A percentile compares a stretch with the other conserved stretches of the same genome.
These are phyloP conservation scores for Oscheius onirici DNA, from an alignment of 2,888 invertebrate genomes.

Conservation along the genomic window DNA sequence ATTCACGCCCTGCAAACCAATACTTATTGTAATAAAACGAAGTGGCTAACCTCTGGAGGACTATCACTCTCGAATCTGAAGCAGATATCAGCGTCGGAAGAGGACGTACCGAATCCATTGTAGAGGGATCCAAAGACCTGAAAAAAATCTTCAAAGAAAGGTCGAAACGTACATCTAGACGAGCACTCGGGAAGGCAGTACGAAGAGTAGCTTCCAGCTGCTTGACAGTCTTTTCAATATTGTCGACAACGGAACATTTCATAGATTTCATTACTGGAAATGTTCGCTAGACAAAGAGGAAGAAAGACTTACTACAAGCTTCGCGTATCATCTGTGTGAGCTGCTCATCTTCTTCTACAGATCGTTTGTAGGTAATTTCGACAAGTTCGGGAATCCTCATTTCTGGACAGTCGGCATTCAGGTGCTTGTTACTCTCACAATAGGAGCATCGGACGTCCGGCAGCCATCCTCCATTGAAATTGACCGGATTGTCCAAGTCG, in stretches of 20 bases:
- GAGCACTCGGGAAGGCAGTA: neutral
- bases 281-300: neutral
- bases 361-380: neutral
- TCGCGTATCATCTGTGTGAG: neutral
- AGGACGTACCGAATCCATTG: slow-evolving; percentile 77
- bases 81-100: slow-evolving; percentile 78
- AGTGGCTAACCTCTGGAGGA: slow-evolving; percentile 32
- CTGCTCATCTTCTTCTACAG: neutral
- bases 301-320: neutral
- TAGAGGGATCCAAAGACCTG: slow-evolving; percentile 77
- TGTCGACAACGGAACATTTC: neutral
- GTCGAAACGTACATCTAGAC: slow-evolving; percentile 1
- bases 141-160: slow-evolving; percentile 60
- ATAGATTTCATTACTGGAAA: neutral
- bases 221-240: slow-evolving; percentile 12
- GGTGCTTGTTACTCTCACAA: slow-evolving; percentile 48
- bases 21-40: too few species aligned
- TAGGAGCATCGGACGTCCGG: slow-evolving; percentile 38
- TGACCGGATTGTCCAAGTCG: neutral
- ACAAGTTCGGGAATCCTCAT: slow-evolving; percentile 31
- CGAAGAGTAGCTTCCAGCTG: slow-evolving; percentile 31
- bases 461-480: slow-evolving; percentile 9
- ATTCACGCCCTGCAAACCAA: neutral
- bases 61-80: slow-evolving; percentile 74
- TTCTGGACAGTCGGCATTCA: slow-evolving; percentile 43